Evolutionary conservation across 2,113 vertebrate genomes (phyloP), one percentile per base, ranked within the genome.

Genomic region (Leptodactylus fuscus): DNA sequence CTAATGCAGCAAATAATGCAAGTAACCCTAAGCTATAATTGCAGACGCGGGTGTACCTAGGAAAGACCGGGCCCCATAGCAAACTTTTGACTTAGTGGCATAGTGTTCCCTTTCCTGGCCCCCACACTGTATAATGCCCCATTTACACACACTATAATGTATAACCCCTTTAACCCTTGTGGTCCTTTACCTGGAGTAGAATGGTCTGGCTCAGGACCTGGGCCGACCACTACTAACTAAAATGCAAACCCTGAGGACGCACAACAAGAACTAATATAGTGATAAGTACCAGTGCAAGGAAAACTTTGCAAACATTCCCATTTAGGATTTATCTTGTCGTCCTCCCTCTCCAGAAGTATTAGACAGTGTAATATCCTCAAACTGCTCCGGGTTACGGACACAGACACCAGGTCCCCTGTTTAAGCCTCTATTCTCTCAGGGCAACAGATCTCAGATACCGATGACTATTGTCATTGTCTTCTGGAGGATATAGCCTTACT

Each of bases 371-470:
- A 29, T 32, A 36, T 55, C 3, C 34, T 22, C 46, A 78, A 32
- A 55, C 27, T 12, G 75, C 75, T 55, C 29, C 8, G 22, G 75
- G 75, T 78, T 36, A 55, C 46, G 16, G 49, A 55, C 18, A 34
- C 49, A 78, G 29, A 32, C 24, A 27, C 27, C 48, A 78, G 75
- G 8, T 74, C 71, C 38, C 22, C 36, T 51, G 29, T 48, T 78
- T 78, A 78, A 78, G 53, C 75, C 29, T 18, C 27, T 77, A 53
- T 78, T 1, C 60, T 65, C 27, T 32, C 27, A 16, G 60, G 60
- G 29, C 60, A 65, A 32, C 12, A 32, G 13, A 3, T 29, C 29
- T 29, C 58, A 62, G 18, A 34, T 65, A 16, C 27, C 60, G 32
- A 65, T 34, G 60, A 34, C 60, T 65, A 32, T 32, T 29, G 2